Evolutionary conservation across 2,113 vertebrate genomes (phyloP).

Genomic region (Dipodomys merriami): DNA sequence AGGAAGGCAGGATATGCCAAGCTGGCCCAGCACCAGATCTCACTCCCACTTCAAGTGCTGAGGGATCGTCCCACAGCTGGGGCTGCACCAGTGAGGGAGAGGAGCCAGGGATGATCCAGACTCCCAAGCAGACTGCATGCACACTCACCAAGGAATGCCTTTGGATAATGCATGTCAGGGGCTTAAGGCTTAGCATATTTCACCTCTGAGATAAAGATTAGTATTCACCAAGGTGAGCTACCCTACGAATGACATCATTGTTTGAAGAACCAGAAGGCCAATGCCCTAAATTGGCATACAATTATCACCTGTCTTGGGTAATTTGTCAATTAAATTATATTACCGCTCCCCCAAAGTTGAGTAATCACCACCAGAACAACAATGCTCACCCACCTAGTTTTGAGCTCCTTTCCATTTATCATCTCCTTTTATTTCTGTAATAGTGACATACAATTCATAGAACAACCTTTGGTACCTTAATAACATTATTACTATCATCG

Average conservation of each 20-base stretch:
- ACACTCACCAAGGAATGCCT: fast-evolving
- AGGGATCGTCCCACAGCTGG: neutral
- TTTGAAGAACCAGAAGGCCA: neutral
- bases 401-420: neutral
- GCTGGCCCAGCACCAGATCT: neutral
- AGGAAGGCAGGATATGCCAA: neutral
- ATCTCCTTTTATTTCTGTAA: conserved; percentile 4
- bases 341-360: neutral
- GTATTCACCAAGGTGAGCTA: neutral
- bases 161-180: fast-evolving
- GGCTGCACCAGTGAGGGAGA: neutral
- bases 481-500: neutral
- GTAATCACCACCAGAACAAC: neutral
- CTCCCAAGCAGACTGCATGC: neutral
- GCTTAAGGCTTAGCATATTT: neutral
- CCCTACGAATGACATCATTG: neutral
- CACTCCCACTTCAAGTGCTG: neutral
- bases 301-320: conserved; percentile 1
- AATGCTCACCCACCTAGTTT: neutral
- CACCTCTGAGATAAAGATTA: neutral
- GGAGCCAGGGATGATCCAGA: neutral
- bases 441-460: neutral
- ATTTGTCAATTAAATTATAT: conserved; percentile 50
- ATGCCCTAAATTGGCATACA: neutral
- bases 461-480: neutral